A percentile compares a stretch with the other conserved stretches of the same genome.
phyloP scores from a whole-genome alignment of 2,797 vertebrate species.

The Harpagifer antarcticus region DNA sequence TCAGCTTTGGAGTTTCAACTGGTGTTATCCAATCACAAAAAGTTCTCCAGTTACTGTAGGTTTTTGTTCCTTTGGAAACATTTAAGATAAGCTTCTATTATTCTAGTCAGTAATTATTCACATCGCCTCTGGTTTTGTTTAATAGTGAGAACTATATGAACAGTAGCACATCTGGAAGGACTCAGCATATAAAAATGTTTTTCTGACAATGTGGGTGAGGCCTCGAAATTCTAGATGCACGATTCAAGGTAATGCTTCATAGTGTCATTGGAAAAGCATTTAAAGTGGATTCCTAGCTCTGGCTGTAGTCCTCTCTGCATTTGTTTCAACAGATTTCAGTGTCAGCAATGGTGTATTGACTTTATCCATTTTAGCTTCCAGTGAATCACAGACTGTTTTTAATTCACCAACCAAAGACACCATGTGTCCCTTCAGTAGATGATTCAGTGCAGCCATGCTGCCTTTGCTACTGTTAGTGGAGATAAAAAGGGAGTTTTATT shows the following conservation, averaged over 20 bases:
- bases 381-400: slow-evolving; percentile 33
- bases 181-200: neutral
- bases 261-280: neutral
- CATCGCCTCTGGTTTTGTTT: neutral
- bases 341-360: slow-evolving; percentile 21
- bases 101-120: neutral
- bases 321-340: slow-evolving; percentile 16
- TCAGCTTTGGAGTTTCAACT: no score
- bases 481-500: neutral
- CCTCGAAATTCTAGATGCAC: neutral
- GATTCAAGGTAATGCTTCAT: neutral
- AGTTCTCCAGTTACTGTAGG: neutral
- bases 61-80: neutral
- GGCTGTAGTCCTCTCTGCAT: neutral
- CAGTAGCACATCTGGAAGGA: neutral
- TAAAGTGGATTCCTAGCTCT: neutral
- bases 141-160: neutral
- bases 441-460: slow-evolving; percentile 10
- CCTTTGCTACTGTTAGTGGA: neutral
- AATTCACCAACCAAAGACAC: slow-evolving; percentile 26
- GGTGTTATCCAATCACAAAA: no score
- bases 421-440: slow-evolving; percentile 4
- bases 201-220: neutral
- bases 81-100: neutral
- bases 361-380: slow-evolving; percentile 42